phyloP scores from a whole-genome alignment of 2,888 invertebrate species.

The Anoplius nigerrimus region DNA sequence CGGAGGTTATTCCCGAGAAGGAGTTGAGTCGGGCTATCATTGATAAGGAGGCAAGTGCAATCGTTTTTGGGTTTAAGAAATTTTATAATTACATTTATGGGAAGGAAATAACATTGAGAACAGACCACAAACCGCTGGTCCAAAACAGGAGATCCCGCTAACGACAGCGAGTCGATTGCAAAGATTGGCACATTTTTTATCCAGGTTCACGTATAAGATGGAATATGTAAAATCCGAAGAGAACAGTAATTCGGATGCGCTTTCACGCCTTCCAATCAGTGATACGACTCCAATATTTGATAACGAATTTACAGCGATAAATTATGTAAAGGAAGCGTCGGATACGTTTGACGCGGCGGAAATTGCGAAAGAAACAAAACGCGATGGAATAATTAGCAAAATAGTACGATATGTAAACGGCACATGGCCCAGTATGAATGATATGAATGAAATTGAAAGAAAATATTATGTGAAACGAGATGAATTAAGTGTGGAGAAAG shows the following conservation, averaged over 20 bases:
- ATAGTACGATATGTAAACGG: slow-evolving; percentile 23
- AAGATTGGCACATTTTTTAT: slow-evolving; percentile 33
- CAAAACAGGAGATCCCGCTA: slow-evolving; percentile 27
- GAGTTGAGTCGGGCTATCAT: slow-evolving; percentile 29
- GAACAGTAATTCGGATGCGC: slow-evolving; percentile 21
- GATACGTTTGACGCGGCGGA: slow-evolving; percentile 17
- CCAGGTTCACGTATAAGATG: slow-evolving; percentile 27
- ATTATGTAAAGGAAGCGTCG: slow-evolving; percentile 30
- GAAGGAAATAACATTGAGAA: slow-evolving; percentile 25
- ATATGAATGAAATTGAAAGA: slow-evolving; percentile 14
- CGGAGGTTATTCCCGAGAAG: slow-evolving; percentile 29
- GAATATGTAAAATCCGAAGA: slow-evolving; percentile 5
- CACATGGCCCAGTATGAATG: slow-evolving; percentile 23
- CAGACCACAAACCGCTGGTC: slow-evolving; percentile 34
- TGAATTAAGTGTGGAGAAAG: slow-evolving; percentile 31
- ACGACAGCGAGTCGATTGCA: slow-evolving; percentile 32
- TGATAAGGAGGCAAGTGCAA: too few species aligned
- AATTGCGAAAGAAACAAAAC: slow-evolving; percentile 25
- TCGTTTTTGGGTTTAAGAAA: slow-evolving; percentile 38
- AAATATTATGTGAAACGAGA: slow-evolving; percentile 9
- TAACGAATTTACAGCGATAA: slow-evolving; percentile 20
- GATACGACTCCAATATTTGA: neutral
- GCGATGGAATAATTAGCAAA: slow-evolving; percentile 21
- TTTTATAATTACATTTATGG: slow-evolving; percentile 35
- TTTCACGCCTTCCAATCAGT: neutral